Base-by-base conservation (phyloP, 2,888 invertebrate species). In the Leptinotarsa peninsularis region DNA sequence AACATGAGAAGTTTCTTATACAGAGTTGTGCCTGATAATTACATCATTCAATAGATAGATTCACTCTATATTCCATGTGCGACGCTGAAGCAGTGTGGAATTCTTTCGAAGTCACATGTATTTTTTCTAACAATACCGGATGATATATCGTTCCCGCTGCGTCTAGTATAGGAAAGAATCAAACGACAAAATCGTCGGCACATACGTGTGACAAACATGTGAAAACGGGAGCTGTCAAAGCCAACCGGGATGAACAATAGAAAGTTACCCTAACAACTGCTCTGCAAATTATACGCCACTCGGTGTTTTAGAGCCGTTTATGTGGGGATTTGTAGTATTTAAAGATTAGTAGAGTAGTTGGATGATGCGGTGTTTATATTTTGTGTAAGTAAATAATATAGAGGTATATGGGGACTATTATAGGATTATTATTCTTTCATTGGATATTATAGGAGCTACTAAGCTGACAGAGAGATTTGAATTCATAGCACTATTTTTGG, bases 231-330 rank as follows among this genome's bases (percentile, higher is more conserved):
- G 80, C 89, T 89, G 83, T 89, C 88, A 83, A 86, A 86, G 83
- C 84, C 86, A 83, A 86, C 88, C 68, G 81, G 77, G 76, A 81
- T 76, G 83, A 82, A 83, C 85, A 86, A 84, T 82, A 81, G 82
- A 88, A 63, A 84, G 88, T 23, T 80, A 88, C 72, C 91, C 91
- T 81, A 90, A 90, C 79, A 88, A 89, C 79, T 90, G 83, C 76
- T 78, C 80, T 83, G 83, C 82, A 84, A 86, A 86, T 86, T 86
- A 85, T 85, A 85, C 84, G 85, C 84, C 83, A 83, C 85, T 84
- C 82, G 82, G 83, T 79, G 82, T 81, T 83, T 80, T 82, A 82
- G 82, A 81, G 82, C 81, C 82, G 81, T 82, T 84, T 83, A 82
- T 72, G 82, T 78, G 79, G 69, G 81, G 81, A 74, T 43, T 76